Conservation (phyloP, 2,113 vertebrate species). For the Garra rufa region DNA sequence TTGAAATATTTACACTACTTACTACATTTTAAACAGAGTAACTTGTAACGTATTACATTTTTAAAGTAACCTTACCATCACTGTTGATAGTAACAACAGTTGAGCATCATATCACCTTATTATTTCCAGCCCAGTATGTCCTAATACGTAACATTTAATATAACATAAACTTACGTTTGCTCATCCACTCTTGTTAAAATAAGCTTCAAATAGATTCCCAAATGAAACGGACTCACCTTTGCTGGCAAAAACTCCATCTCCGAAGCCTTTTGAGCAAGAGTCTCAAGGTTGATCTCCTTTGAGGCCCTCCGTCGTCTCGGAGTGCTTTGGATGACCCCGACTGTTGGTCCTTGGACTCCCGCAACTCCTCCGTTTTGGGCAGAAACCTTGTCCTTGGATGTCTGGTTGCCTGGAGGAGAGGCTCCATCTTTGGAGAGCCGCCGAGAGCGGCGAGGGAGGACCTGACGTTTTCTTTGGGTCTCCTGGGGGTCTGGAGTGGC, state of each 20-base stretch:
- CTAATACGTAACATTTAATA: not conserved
- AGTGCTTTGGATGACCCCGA: constrained; percentile 90
- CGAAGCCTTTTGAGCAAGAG: constrained; percentile 92
- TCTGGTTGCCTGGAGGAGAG: constrained; percentile 71
- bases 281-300: constrained; percentile 95
- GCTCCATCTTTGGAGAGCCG: constrained; percentile 93
- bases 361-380: constrained; percentile 67
- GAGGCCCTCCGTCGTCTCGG: constrained; percentile 85
- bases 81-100: too few relatives aligned
- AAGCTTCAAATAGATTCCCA: constrained; percentile 12
- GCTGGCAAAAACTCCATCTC: constrained; percentile 88
- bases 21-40: too few relatives aligned
- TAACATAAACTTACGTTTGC: not conserved
- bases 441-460: constrained; percentile 87
- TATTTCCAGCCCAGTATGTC: not conserved
- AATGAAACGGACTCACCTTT: constrained; percentile 35
- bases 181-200: not conserved
- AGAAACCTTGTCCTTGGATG: constrained; percentile 61
- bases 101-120: not conserved
- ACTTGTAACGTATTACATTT: too few relatives aligned
- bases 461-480: constrained; percentile 67
- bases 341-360: constrained; percentile 75
- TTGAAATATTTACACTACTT: too few relatives aligned
- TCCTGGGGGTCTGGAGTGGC: constrained; percentile 73
- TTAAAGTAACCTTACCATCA: too few relatives aligned